Base-by-base conservation (phyloP, 2,797 vertebrate genomes). In the Schizopygopsis malacanthus region DNA sequence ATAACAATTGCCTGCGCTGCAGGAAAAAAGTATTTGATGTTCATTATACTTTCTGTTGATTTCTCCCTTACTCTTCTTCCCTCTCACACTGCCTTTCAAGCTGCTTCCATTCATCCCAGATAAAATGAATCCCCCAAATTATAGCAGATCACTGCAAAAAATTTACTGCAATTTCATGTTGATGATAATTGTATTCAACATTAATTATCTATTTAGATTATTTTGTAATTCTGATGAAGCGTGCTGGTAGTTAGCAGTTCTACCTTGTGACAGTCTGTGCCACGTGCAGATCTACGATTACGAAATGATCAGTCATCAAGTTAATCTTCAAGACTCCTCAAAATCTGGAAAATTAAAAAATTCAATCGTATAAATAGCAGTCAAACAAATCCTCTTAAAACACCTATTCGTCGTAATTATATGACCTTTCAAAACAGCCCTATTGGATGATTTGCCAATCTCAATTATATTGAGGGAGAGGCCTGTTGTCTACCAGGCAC, bases 31-130 rank as follows among this genome's bases (percentile, higher is more conserved):
- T 83, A 88, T 93, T 95, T 94, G 91, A 96, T 95, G 94, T 95
- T 94, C 92, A 95, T 96, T 94, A 94, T 94, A 88, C 89, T 91
- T 92, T 86, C 87, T 90, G 79, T 87, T 92, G 88, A 93, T 94
- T 92, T 89, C 85, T 85, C 78, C 85, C 84, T 82, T 77, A 85
- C 54, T 75, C 71, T 69, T 88, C 81, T 56, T 37, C 86, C 25
- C 81, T 81, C 75, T 50, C 81, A 75, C 43, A 70, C 61, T 84
- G 76, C 81, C 50, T 89, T 86, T 87, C 78, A 90, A 90, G 89
- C 87, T 87, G 89, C 87, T 90, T 90, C 88, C 82, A 90, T 89
- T 91, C 87, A 89, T 90, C 91, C 84, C 56, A 84, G 85, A 94
- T 90, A 85, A 94, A 90, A 95, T 89, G 56, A 93, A 93, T 91